Base-by-base conservation (phyloP, 2,113 vertebrate species). In the Myodes glareolus region DNA sequence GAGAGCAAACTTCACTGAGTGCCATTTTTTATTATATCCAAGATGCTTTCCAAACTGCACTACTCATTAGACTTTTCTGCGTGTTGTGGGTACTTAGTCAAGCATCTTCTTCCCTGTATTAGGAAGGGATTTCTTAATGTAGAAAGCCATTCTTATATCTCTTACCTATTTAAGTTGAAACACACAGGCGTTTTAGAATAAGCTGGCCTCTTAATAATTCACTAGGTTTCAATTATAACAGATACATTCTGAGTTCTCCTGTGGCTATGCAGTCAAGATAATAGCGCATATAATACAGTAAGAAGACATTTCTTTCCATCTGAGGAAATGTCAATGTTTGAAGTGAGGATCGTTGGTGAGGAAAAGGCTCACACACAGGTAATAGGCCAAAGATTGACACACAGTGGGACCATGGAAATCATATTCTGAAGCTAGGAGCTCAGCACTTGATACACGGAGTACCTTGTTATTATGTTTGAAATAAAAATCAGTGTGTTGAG, bases 1-100 rank as follows among this genome's bases (percentile, higher is more conserved):
- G 86, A 87, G 19, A n/a, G 70, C 73, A 94, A 90, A 87, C 61
- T 50, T 91, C 39, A n/a, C 31, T 55, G 92, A 86, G n/a, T 55
- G 65, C 63, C 76, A 42, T 78, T 76, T 76, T 92, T 88, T 97
- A 94, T 95, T 92, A 76, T 42, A 39, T 96, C 85, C 88, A 73
- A 96, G 91, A 86, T 45, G 10, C 84, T 90, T 93, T 97, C 58
- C 81, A 82, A 96, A 81, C 85, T 88, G 81, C 88, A 92, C 47
- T 52, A 89, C 39, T 76, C 65, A 45, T 92, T 95, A 89, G 27
- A 92, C 17, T 72, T 42, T 92, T 52, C 84, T 65, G 36, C 45
- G 39, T 70, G n/a, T 73, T 70, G 63, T 80, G 50, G 63, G 73
- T 76, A 73, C 75, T 92, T 96, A 94, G 76, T 96, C 73, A 94